Evolutionary conservation across 2,888 invertebrate genomes (phyloP).

Genomic region (Ormyrus nitidulus): DNA sequence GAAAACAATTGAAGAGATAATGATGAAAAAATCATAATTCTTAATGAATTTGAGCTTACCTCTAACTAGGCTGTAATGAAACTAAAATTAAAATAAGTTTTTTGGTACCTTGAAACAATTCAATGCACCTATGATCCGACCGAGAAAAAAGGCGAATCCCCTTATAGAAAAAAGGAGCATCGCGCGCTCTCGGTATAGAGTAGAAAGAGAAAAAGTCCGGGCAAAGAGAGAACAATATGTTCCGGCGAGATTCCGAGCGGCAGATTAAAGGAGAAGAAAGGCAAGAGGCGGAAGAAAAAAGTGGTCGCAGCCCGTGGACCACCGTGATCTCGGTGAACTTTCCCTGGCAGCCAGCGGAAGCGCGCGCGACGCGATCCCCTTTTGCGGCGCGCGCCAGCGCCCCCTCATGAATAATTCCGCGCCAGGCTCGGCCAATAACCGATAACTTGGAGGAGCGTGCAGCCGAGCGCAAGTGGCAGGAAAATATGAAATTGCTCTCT

Average conservation of each 20-base stretch:
- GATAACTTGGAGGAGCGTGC: conserved; percentile 62
- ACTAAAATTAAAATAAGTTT: too few relatives aligned
- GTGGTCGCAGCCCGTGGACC: conserved; percentile 44
- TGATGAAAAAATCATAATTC: too few relatives aligned
- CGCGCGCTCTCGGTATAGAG: neutral
- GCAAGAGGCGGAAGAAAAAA: conserved; percentile 47
- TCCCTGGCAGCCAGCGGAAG: conserved; percentile 32
- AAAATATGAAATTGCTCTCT: conserved; percentile 40
- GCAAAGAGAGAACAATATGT: conserved; percentile 43
- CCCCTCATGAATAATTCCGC: conserved; percentile 70
- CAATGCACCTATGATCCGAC: conserved; percentile 21
- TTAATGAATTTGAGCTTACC: too few relatives aligned
- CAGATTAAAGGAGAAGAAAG: conserved; percentile 52
- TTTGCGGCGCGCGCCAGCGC: conserved; percentile 22
- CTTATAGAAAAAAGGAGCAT: conserved; percentile 4
- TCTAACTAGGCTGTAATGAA: too few relatives aligned
- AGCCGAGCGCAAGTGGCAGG: conserved; percentile 9
- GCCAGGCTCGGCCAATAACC: conserved; percentile 64
- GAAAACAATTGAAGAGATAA: too few relatives aligned
- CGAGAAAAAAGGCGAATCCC: conserved; percentile 14
- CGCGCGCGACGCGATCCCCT: conserved; percentile 1
- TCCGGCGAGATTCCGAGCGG: conserved; percentile 50
- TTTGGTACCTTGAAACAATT: neutral
- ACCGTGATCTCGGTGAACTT: conserved; percentile 50
- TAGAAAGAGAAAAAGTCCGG: conserved; percentile 14